phyloP scores from a whole-genome alignment of 2,113 vertebrate genomes.

The Felis chaus region DNA sequence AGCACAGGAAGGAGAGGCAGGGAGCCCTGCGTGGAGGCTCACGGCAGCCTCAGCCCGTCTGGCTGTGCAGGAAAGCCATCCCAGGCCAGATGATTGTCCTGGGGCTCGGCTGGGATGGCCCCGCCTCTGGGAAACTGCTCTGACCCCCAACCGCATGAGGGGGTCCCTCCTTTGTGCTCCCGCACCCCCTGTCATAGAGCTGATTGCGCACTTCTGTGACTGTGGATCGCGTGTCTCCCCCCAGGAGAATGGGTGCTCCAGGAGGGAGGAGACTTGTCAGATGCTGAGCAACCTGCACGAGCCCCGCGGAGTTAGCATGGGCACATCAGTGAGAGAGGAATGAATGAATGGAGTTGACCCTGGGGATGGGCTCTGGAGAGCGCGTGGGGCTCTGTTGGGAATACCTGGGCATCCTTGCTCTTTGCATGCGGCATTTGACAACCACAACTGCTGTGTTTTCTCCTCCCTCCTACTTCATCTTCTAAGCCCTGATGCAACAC shows the following conservation, averaged over 20 bases:
- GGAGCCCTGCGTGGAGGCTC: not conserved
- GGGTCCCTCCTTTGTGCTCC: not conserved
- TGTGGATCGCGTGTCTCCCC: not conserved
- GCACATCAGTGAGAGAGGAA: fast-evolving
- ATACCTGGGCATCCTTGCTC: not conserved
- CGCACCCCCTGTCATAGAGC: fast-evolving
- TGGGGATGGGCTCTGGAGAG: not conserved
- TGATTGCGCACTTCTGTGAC: not conserved
- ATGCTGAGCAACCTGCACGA: not conserved
- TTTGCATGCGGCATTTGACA: not conserved
- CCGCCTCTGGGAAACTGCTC: not conserved
- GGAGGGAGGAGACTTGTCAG: not conserved
- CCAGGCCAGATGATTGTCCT: not conserved
- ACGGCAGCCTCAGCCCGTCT: fast-evolving
- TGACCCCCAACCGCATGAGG: not conserved
- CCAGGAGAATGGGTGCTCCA: not conserved
- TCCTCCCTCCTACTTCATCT: slow-evolving; percentile 30
- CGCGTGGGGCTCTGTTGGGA: not conserved
- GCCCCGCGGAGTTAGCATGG: fast-evolving
- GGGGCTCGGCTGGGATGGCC: not conserved
- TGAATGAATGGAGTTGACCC: not conserved
- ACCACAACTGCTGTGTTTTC: not conserved
- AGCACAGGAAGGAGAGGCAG: not conserved
- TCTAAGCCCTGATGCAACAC: not conserved
- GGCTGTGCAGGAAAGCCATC: not conserved